Percentiles rank a stretch among this genome's conserved stretches.
phyloP scores from a whole-genome alignment of 2,113 vertebrate genomes.

The Emydura subglobosa region DNA sequence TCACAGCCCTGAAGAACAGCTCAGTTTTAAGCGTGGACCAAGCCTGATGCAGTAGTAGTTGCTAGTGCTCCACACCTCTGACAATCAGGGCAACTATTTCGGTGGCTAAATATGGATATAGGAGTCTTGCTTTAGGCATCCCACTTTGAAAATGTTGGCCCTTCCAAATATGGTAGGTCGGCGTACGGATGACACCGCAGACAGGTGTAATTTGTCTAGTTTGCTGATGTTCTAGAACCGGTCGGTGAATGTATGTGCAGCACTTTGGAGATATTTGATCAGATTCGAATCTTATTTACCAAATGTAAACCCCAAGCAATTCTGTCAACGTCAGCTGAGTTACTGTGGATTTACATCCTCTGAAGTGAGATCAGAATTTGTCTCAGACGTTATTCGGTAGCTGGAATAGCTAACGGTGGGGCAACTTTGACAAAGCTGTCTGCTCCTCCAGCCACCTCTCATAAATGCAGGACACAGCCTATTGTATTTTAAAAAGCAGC shows the following conservation, averaged over 20 bases:
- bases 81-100: background rate
- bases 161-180: background rate
- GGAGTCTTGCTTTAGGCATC: background rate
- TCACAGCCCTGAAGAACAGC: background rate
- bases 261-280: background rate
- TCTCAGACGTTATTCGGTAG: background rate
- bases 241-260: rapidly evolving
- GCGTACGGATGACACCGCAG: rapidly evolving
- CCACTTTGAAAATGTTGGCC: background rate
- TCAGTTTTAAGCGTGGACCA: background rate
- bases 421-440: background rate
- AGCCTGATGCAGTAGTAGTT: background rate
- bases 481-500: background rate
- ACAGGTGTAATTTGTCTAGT: background rate
- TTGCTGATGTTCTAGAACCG: rapidly evolving
- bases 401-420: background rate
- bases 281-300: background rate
- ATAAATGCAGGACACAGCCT: rapidly evolving
- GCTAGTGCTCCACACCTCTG: background rate
- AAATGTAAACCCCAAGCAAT: background rate
- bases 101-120: background rate
- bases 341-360: background rate
- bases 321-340: background rate
- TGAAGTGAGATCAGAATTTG: background rate
- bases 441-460: rapidly evolving